Evolutionary conservation across 2,888 invertebrate species (phyloP).

Genomic region (Chirona hameri): DNA sequence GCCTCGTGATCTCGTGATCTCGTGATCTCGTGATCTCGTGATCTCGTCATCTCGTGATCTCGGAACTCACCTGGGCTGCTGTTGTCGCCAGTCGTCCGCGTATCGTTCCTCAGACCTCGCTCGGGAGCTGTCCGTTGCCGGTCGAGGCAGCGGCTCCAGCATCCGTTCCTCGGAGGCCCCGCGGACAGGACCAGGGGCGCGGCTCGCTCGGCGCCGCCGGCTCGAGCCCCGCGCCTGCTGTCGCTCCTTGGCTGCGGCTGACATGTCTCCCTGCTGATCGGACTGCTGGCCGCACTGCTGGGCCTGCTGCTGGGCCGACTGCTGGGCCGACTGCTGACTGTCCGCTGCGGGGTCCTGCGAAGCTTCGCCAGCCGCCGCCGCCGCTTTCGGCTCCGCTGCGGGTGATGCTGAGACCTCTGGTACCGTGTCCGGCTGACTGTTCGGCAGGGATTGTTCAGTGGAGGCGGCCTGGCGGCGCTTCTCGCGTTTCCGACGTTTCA

Average conservation of each 20-base stretch:
- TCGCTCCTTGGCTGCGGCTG: constrained; percentile 38
- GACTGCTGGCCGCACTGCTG: background rate
- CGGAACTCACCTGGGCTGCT: constrained; percentile 38
- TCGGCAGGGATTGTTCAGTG: background rate
- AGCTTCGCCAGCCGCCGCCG: background rate
- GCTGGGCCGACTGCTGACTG: background rate
- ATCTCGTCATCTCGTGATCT: too few species aligned
- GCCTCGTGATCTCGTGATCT: too few species aligned
- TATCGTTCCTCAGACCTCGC: constrained; percentile 65
- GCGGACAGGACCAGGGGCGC: constrained; percentile 63
- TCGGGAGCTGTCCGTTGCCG: constrained; percentile 30
- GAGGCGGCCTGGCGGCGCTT: background rate
- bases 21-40: too few species aligned
- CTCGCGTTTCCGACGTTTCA: background rate
- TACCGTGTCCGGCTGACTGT: background rate
- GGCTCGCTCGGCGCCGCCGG: constrained; percentile 66
- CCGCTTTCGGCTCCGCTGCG: background rate
- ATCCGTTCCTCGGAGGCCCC: constrained; percentile 52
- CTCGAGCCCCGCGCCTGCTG: constrained; percentile 3
- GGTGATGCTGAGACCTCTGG: background rate
- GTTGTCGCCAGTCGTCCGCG: constrained; percentile 49
- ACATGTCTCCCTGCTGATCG: too few species aligned
- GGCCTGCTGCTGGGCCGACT: background rate
- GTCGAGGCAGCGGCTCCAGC: constrained; percentile 32
- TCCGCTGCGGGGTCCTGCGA: background rate